Evolutionary conservation across 2,113 vertebrate species (phyloP).

Genomic region (Ochotona princeps): DNA sequence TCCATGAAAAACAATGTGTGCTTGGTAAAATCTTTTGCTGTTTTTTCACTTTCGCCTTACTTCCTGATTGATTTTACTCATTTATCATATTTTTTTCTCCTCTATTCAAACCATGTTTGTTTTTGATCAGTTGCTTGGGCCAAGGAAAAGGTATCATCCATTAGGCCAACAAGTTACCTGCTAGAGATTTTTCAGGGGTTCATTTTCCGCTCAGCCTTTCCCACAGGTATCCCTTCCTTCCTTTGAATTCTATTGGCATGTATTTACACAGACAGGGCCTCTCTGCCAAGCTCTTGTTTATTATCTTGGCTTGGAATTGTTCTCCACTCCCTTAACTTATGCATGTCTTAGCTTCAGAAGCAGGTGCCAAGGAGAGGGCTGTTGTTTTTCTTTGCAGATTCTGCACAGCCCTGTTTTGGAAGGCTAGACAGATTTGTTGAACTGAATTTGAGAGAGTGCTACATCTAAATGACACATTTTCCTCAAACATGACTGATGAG

Average conservation of each 20-base stretch:
- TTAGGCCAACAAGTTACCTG: not conserved
- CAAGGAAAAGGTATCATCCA: not conserved
- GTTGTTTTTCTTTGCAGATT: slow-evolving; percentile 30
- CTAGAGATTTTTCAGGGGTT: slow-evolving; percentile 26
- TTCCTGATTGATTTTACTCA: not conserved
- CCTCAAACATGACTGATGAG: not conserved
- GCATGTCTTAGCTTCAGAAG: slow-evolving; percentile 21
- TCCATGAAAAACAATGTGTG: not conserved
- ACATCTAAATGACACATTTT: slow-evolving; percentile 25
- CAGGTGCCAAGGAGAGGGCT: slow-evolving; percentile 20
- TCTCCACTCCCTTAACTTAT: not conserved
- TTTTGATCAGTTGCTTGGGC: slow-evolving; percentile 12
- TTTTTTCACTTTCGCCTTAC: not conserved
- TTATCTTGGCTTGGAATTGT: slow-evolving; percentile 48
- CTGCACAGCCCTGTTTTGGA: slow-evolving; percentile 34
- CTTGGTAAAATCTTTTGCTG: not conserved
- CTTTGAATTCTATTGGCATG: slow-evolving; percentile 51
- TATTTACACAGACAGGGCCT: not conserved
- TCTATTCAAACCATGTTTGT: not conserved
- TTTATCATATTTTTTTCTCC: not conserved
- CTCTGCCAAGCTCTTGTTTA: slow-evolving; percentile 47
- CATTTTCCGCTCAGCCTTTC: slow-evolving; percentile 33
- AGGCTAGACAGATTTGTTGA: slow-evolving; percentile 10
- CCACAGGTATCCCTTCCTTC: slow-evolving; percentile 59
- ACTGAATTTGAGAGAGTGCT: not conserved